Conservation (phyloP, 2,113 vertebrate species). For the Pongo abelii region DNA sequence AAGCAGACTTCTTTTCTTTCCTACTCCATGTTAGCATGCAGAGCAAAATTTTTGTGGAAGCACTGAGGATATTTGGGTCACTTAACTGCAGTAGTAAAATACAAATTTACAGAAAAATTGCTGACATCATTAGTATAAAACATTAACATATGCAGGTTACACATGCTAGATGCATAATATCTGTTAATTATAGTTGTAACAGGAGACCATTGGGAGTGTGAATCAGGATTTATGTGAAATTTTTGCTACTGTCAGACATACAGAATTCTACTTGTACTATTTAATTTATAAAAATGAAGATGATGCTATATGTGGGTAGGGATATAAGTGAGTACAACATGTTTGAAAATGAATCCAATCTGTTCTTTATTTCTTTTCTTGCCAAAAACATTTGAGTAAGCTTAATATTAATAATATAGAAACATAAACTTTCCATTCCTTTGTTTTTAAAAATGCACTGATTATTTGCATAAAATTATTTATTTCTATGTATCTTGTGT, state of each 20-base stretch:
- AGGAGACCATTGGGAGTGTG: slow-evolving; percentile 34
- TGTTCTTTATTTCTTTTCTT: not conserved
- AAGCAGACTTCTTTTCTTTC: slow-evolving; percentile 5
- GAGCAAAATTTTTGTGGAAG: not conserved
- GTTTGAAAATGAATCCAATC: slow-evolving; percentile 8
- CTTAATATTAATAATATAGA: not conserved
- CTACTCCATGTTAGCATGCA: slow-evolving; percentile 42
- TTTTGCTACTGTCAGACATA: slow-evolving; percentile 40
- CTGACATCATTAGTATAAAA: slow-evolving; percentile 69
- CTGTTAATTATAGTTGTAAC: slow-evolving; percentile 61
- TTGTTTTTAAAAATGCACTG: not conserved
- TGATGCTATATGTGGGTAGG: not conserved
- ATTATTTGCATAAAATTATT: not conserved
- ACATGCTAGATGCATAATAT: slow-evolving; percentile 68
- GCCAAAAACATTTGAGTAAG: not conserved
- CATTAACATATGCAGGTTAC: slow-evolving; percentile 69
- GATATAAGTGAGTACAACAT: slow-evolving; percentile 9
- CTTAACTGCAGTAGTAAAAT: slow-evolving; percentile 62
- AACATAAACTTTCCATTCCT: not conserved
- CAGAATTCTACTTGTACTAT: not conserved
- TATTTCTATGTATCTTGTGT: not conserved
- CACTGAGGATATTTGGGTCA: slow-evolving; percentile 60
- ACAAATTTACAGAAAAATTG: slow-evolving; percentile 69
- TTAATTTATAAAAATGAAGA: slow-evolving; percentile 41
- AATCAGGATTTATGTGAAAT: slow-evolving; percentile 48